Evolutionary conservation across 2,113 vertebrate species (phyloP).

Genomic region (Brevimyrus niger): DNA sequence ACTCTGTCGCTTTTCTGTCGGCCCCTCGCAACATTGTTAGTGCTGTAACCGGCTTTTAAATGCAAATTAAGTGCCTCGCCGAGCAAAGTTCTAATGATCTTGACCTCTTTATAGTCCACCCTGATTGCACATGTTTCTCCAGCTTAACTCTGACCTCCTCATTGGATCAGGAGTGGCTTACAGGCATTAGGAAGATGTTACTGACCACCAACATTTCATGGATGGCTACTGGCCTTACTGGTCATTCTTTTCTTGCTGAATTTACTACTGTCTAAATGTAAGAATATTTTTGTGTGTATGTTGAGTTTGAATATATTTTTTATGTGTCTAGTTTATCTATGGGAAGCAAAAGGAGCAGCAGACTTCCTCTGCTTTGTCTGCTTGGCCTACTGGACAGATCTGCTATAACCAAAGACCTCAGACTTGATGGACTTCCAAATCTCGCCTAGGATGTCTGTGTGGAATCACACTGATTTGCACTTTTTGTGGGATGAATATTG

Average conservation of each 20-base stretch:
- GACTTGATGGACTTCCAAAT: slow-evolving; percentile 7
- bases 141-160: neutral
- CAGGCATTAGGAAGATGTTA: neutral
- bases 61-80: slow-evolving; percentile 14
- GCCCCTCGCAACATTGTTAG: neutral
- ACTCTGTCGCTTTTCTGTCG: neutral
- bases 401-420: slow-evolving; percentile 23
- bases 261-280: neutral
- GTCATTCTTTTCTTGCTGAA: neutral
- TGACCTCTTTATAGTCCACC: neutral
- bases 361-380: neutral
- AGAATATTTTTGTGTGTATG: neutral
- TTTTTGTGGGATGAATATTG: slow-evolving; percentile 2
- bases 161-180: neutral
- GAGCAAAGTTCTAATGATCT: neutral
- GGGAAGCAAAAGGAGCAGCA: slow-evolving; percentile 18
- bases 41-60: neutral
- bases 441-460: slow-evolving; percentile 3
- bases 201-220: neutral
- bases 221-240: neutral
- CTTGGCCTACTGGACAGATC: neutral
- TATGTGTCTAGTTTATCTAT: neutral
- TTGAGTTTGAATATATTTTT: neutral
- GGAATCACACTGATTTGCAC: slow-evolving; percentile 14
- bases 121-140: neutral